Conservation (phyloP, 2,888 invertebrate genomes). For the Ennomos fuscantarius region DNA sequence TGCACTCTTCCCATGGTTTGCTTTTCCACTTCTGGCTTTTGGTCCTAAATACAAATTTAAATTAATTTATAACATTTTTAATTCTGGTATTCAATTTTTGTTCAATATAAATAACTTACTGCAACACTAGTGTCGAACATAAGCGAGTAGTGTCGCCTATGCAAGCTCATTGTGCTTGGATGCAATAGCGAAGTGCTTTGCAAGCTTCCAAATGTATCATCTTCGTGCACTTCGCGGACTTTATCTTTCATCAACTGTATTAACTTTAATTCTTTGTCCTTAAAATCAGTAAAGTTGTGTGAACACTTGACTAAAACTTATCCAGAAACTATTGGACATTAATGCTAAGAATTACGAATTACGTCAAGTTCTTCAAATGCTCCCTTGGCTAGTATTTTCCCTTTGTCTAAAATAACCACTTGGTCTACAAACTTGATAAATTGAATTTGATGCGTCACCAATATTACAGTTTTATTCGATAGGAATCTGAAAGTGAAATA, state of each 20-base stretch:
- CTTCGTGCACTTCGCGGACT: slow-evolving; percentile 64
- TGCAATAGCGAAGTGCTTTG: slow-evolving; percentile 51
- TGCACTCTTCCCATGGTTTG: slow-evolving; percentile 70
- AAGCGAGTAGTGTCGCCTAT: slow-evolving; percentile 60
- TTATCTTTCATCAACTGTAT: slow-evolving; percentile 72
- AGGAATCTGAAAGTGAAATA: slow-evolving; percentile 69
- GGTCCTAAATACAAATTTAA: slow-evolving; percentile 57
- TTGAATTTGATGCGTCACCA: slow-evolving; percentile 94
- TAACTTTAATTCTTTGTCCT: slow-evolving; percentile 68
- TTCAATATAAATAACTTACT: slow-evolving; percentile 48
- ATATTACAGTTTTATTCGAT: slow-evolving; percentile 88
- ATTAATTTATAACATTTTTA: background rate
- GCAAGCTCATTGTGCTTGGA: slow-evolving; percentile 62
- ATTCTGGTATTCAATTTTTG: background rate
- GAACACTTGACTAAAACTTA: background rate
- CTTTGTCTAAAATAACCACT: slow-evolving; percentile 75
- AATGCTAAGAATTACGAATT: slow-evolving; percentile 50
- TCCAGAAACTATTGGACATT: slow-evolving; percentile 17
- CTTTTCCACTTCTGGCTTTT: slow-evolving; percentile 67
- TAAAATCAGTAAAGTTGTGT: background rate
- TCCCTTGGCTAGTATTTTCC: slow-evolving; percentile 67
- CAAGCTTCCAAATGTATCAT: slow-evolving; percentile 46
- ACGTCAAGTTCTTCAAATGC: slow-evolving; percentile 69
- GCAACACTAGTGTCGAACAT: slow-evolving; percentile 58
- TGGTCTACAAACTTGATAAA: slow-evolving; percentile 89